Evolutionary conservation across 2,113 vertebrate species (phyloP).

Genomic region (Phainopepla nitens): DNA sequence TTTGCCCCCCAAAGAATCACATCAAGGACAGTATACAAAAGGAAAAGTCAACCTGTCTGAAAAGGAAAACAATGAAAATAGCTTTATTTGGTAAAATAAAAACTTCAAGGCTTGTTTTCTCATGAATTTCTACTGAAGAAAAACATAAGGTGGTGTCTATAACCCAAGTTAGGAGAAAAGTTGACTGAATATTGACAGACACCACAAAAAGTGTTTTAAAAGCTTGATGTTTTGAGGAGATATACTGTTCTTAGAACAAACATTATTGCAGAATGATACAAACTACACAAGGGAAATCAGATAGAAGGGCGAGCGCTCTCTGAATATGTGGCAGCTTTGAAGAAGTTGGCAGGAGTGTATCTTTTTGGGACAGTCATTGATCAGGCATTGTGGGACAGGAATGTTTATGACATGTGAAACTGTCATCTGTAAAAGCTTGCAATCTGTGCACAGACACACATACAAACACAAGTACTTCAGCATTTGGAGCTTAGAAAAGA

Average conservation of each 20-base stretch:
- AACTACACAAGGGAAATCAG: slow-evolving; percentile 50
- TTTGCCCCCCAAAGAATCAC: neutral
- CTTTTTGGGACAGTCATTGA: slow-evolving; percentile 28
- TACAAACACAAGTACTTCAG: neutral
- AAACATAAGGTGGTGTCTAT: neutral
- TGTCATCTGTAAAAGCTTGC: neutral
- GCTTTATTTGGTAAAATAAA: slow-evolving; percentile 19
- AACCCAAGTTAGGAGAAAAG: neutral
- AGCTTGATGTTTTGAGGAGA: slow-evolving; percentile 8
- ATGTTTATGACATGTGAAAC: neutral
- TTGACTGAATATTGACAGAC: slow-evolving; percentile 25
- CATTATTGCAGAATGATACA: slow-evolving; percentile 38
- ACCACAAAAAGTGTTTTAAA: slow-evolving; percentile 43
- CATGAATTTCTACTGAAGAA: neutral
- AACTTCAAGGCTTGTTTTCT: neutral
- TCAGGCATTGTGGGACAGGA: slow-evolving; percentile 14
- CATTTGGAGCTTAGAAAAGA: neutral
- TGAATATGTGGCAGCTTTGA: slow-evolving; percentile 48
- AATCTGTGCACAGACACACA: neutral
- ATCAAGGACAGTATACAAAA: neutral
- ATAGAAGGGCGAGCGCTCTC: neutral
- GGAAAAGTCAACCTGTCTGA: neutral
- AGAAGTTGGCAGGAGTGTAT: slow-evolving; percentile 34
- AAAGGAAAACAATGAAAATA: neutral
- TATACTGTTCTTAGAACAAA: slow-evolving; percentile 52